phyloP scores from a whole-genome alignment of 1,140 invertebrate genomes.

The Rhyacophila brunnea region DNA sequence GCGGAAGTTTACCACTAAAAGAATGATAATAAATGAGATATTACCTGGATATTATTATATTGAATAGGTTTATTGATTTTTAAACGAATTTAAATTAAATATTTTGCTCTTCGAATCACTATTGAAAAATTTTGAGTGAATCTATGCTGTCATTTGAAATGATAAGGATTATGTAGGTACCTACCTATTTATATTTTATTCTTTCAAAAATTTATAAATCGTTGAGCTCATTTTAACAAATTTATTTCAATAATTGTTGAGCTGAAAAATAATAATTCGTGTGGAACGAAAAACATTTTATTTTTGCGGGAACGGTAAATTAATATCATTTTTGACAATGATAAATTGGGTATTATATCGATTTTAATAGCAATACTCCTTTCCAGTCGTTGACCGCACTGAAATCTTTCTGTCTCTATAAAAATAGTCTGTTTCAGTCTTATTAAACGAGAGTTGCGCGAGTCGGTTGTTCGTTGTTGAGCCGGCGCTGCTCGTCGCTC shows the following conservation, averaged over 20 bases:
- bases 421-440: slow-evolving; percentile 5
- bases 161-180: neutral
- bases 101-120: neutral
- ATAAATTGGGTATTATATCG: neutral
- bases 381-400: slow-evolving; percentile 20
- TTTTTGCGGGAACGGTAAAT: neutral
- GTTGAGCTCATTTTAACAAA: neutral
- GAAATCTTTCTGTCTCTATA: slow-evolving; percentile 3
- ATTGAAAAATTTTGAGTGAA: neutral
- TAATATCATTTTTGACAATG: neutral
- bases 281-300: neutral
- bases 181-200: neutral
- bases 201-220: neutral
- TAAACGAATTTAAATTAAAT: too few relatives aligned
- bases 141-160: neutral
- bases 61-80: too few relatives aligned
- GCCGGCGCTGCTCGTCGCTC: slow-evolving; percentile 19
- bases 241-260: neutral
- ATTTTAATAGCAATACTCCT: slow-evolving; percentile 3
- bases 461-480: slow-evolving; percentile 16
- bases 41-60: too few relatives aligned
- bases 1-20: too few relatives aligned
- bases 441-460: slow-evolving; percentile 16
- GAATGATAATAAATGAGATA: too few relatives aligned
- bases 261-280: neutral